A percentile compares a stretch with the other conserved stretches of the same genome.
phyloP scores from a whole-genome alignment of 1,140 invertebrate genomes.

The Pseudachorutes palmiensis region DNA sequence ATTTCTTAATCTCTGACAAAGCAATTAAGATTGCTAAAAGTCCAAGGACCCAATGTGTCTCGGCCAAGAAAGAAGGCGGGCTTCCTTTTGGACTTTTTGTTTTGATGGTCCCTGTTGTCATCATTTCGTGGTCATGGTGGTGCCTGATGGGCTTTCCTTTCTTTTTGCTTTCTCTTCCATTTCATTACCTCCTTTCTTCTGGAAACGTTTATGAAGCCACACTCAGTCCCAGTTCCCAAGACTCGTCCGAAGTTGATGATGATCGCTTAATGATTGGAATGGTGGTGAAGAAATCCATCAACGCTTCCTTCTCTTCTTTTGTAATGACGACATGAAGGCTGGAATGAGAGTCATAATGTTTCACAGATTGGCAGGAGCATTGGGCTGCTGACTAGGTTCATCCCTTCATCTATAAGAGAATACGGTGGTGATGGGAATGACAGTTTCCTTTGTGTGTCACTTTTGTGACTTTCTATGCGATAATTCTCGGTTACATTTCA shows the following conservation, averaged over 20 bases:
- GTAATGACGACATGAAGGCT: neutral
- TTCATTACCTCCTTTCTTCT: slow-evolving; percentile 1
- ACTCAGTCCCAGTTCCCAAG: neutral
- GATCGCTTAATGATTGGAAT: slow-evolving; percentile 1
- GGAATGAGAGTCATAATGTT: too few species aligned
- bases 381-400: too few species aligned
- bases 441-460: too few species aligned
- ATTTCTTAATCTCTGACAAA: neutral
- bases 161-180: slow-evolving; percentile 3
- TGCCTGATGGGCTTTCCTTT: slow-evolving; percentile 4
- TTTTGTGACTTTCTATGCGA: too few species aligned
- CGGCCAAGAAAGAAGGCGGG: too few species aligned
- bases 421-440: too few species aligned
- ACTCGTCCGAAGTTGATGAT: neutral
- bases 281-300: neutral
- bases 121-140: neutral
- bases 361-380: too few species aligned
- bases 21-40: neutral
- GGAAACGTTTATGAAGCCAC: neutral
- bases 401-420: too few species aligned
- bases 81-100: too few species aligned
- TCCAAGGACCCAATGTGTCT: too few species aligned
- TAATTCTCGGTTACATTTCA: neutral
- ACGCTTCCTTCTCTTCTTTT: neutral
- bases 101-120: neutral